Percentiles rank a stretch among this genome's conserved stretches.
These are phyloP conservation scores for Aplocera efformata DNA, from an alignment of 2,888 invertebrate genomes.

Conservation along the genomic window DNA sequence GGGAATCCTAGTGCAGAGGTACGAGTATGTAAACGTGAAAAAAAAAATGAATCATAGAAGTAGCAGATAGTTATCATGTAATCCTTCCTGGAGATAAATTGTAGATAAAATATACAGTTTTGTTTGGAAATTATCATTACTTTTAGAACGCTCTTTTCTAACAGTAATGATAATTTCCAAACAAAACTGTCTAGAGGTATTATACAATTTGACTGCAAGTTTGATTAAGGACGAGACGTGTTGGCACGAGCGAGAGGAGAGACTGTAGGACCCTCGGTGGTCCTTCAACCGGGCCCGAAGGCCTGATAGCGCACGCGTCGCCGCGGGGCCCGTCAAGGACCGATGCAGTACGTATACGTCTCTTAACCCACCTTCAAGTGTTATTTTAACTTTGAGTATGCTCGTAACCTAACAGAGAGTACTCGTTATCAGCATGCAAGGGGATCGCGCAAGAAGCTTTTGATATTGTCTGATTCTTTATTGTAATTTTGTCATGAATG, in stretches of 20 bases:
- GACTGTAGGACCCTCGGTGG: constrained; percentile 32
- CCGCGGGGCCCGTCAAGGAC: constrained; percentile 27
- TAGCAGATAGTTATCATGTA: too few species aligned
- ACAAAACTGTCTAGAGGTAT: not conserved
- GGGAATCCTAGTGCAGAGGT: too few species aligned
- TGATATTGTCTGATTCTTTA: too few species aligned
- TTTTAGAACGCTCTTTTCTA: too few species aligned
- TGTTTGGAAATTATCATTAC: too few species aligned
- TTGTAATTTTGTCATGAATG: too few species aligned
- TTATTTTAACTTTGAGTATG: constrained; percentile 28
- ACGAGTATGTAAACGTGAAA: too few species aligned
- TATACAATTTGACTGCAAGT: constrained; percentile 30
- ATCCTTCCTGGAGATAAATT: too few species aligned
- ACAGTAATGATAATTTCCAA: too few species aligned
- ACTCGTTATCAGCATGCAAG: constrained; percentile 12
- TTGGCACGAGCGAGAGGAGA: constrained; percentile 33
- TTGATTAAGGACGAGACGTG: constrained; percentile 46
- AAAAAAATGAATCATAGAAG: too few species aligned
- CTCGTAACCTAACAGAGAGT: constrained; percentile 25
- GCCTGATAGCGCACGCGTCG: constrained; percentile 55
- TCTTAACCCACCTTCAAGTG: constrained; percentile 32
- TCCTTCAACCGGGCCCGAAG: constrained; percentile 31
- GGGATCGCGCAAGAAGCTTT: not conserved
- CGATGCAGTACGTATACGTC: constrained; percentile 39
- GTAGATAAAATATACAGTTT: too few species aligned